Conservation (phyloP, 2,797 vertebrate genomes). For the Hoplostethus mediterraneus region DNA sequence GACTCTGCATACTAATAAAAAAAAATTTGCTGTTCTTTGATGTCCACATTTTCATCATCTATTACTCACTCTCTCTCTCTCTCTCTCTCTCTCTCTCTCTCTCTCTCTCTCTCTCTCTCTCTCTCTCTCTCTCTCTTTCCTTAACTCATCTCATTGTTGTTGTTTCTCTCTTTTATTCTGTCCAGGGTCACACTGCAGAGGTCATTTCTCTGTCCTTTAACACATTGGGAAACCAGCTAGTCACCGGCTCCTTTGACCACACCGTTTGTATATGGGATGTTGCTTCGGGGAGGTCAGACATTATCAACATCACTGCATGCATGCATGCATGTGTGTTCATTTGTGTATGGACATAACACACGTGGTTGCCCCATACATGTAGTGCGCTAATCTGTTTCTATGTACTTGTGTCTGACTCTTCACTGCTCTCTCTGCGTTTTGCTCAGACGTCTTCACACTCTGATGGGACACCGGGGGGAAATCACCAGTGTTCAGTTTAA, state of each 20-base stretch:
- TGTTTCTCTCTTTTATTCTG: conserved; percentile 35
- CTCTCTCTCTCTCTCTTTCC: conserved; percentile 18
- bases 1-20: conserved; percentile 1
- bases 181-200: conserved; percentile 93
- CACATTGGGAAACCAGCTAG: conserved; percentile 89
- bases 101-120: neutral
- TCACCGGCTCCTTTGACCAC: conserved; percentile 96
- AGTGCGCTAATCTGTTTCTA: neutral
- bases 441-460: conserved; percentile 86
- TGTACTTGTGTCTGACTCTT: neutral
- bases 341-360: neutral
- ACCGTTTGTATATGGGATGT: conserved; percentile 92
- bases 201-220: conserved; percentile 93
- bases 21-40: neutral
- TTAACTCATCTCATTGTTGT: conserved; percentile 13
- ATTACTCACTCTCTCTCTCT: neutral
- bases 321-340: neutral
- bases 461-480: conserved; percentile 91
- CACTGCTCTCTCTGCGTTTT: conserved; percentile 33
- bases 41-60: conserved; percentile 10
- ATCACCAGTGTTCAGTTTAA: conserved; percentile 94
- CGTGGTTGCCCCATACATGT: neutral
- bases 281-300: conserved; percentile 88
- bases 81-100: conserved; percentile 21
- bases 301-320: conserved; percentile 8